Base-by-base conservation (phyloP, 2,113 vertebrate species). In the Elephantulus edwardii region DNA sequence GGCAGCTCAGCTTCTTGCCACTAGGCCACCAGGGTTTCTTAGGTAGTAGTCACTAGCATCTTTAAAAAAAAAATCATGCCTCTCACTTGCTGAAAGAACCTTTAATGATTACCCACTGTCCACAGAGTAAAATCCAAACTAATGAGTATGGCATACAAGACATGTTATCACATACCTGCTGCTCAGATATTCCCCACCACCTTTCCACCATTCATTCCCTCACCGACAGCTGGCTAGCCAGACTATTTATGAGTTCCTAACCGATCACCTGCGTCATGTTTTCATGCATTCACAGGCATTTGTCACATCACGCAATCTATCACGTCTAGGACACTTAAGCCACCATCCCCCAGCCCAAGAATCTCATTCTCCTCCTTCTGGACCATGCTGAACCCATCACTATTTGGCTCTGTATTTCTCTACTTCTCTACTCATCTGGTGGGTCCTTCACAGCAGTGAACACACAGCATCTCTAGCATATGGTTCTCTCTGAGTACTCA, bases 231-330 rank as follows among this genome's bases (percentile, higher is more conserved):
- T 33, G 30, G 6, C 42, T 42, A 62, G 60, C 33, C 33, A 66
- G 30, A 50, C 13, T 33, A 7, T 20, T 7, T 42, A 14, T 52
- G 30, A 30, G 8, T 52, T n/a, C 52, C 33, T 60, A 8, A 44
- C 8, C 35, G 1, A 30, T 1, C 30, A 16, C 20, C 48, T 24
- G 20, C 19, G 54, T 58, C 2, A 1, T 6, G 2, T 19, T 22
- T 26, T 46, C n/a, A 11, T 30, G 40, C 38, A 83, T 77, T 20
- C 28, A 14, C 8, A 56, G 30, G 86, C 6, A 28, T 24, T 60
- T 0, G 0, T 35, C 52, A 58, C 28, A 28, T 56, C 44, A 83
- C 1, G 16, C 8, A 24, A 20, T n/a, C 9, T 10, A 2, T 42
- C n/a, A 33, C 54, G 26, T 76, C 66, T 46, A 12, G 42, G 66